phyloP scores from a whole-genome alignment of 2,888 invertebrate species.

The Hyppa rectilinea region DNA sequence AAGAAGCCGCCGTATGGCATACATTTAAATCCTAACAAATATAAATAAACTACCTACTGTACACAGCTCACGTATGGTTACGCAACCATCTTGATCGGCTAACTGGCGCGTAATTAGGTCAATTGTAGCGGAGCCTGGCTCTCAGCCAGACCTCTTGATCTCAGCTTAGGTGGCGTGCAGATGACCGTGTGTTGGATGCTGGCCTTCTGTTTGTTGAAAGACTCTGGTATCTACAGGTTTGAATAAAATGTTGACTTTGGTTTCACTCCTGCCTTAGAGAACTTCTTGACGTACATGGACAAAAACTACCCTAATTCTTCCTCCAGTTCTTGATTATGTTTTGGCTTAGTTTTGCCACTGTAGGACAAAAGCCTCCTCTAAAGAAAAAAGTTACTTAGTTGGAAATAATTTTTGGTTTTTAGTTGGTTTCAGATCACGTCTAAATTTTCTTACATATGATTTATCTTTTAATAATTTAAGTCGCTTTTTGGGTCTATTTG shows the following conservation, averaged over 20 bases:
- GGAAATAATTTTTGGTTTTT: neutral
- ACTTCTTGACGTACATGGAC: neutral
- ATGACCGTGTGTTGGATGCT: slow-evolving; percentile 2
- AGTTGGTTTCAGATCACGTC: neutral
- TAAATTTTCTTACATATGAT: too few relatives aligned
- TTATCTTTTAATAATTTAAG: too few relatives aligned
- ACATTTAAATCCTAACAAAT: neutral
- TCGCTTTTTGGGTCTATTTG: too few relatives aligned
- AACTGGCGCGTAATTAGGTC: slow-evolving; percentile 64
- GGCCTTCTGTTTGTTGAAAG: neutral
- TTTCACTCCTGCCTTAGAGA: too few relatives aligned
- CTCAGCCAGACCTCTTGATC: slow-evolving; percentile 59
- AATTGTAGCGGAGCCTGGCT: slow-evolving; percentile 50
- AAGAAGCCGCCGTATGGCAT: neutral
- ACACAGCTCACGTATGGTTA: slow-evolving; percentile 28
- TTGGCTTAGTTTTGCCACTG: too few relatives aligned
- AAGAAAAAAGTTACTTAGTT: neutral
- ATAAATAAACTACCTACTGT: neutral
- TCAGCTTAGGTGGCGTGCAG: slow-evolving; percentile 33
- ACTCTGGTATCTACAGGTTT: slow-evolving; percentile 16
- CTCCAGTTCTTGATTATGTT: neutral
- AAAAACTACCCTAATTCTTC: too few relatives aligned
- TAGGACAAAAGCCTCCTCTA: neutral
- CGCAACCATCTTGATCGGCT: slow-evolving; percentile 46
- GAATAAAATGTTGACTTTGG: neutral